A percentile compares a stretch with the other conserved stretches of the same genome.
These are phyloP conservation scores for Myzus persicae DNA, from an alignment of 1,140 invertebrate genomes.

Conservation along the genomic window DNA sequence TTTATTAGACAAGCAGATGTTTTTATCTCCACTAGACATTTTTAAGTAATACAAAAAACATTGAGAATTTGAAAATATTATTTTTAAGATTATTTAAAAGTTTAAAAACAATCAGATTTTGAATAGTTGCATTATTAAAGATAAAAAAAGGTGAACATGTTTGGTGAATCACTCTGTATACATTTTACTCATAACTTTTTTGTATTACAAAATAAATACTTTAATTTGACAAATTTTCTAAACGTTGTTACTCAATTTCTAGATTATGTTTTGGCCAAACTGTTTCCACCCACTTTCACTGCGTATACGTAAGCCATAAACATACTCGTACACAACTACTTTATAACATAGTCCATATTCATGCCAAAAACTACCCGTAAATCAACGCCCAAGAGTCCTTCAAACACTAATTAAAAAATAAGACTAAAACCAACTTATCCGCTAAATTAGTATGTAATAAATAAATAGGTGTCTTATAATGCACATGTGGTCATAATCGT, in stretches of 20 bases:
- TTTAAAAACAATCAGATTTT: too few relatives aligned
- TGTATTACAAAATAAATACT: neutral
- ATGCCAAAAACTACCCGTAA: neutral
- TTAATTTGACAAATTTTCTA: neutral
- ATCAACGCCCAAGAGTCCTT: conserved; percentile 1
- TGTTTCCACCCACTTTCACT: neutral
- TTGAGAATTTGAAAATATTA: too few relatives aligned
- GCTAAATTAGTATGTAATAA: conserved; percentile 10
- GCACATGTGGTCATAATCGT: neutral
- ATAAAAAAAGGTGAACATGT: too few relatives aligned
- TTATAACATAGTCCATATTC: neutral
- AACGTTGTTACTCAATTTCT: neutral
- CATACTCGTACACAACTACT: neutral
- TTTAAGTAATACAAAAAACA: too few relatives aligned
- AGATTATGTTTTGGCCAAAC: neutral
- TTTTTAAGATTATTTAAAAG: too few relatives aligned
- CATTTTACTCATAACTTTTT: too few relatives aligned
- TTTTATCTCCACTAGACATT: too few relatives aligned
- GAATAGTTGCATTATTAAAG: too few relatives aligned
- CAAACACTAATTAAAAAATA: conserved; percentile 16
- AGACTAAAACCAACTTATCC: neutral
- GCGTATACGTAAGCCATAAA: neutral
- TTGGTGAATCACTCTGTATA: too few relatives aligned
- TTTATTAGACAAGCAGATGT: too few relatives aligned
- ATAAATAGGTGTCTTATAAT: conserved; percentile 10